Evolutionary conservation across 2,888 invertebrate species (phyloP), one percentile per base, ranked within the genome.

Genomic region (Ectemnius lituratus): DNA sequence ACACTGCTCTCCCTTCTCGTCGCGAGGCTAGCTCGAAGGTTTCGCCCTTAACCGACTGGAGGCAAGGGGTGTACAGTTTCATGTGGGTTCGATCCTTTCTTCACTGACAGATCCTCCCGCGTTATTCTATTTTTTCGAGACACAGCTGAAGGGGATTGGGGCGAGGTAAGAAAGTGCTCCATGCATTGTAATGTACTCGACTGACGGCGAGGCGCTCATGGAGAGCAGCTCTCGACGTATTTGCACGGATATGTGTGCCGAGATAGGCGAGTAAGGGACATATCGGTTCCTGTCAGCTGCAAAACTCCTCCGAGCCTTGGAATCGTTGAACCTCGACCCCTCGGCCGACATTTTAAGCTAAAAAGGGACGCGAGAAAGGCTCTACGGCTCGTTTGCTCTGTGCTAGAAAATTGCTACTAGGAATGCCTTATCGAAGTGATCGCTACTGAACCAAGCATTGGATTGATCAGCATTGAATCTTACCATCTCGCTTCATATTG

Each of bases 401-500:
- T 11, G 37, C 8, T 37, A 37, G 37, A 37, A 6, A 37, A 37
- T 8, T 37, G 37, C 37, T 6, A 37, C 37, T 11, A 37, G 11
- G 37, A 37, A 37, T 11, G 37, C 37, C 37, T 37, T 37, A 6
- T 37, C 37, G 37, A 11, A 6, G 11, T 2, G 11, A 37, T 37
- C 37, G 6, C 37, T 11, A 37, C 37, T 37, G 37, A 37, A 8
- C 37, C 37, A 37, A 11, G 23, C 58, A 49, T 65, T 49, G 58
- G 52, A 59, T 71, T 79, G 76, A 80, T 80, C 76, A 80, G 74
- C 76, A 60, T 73, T 70, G 52, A 70, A 68, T 58, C 73, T 70
- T 91, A 98, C 98, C 98, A 91, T 98, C 97, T 91, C 95, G 94
- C 91, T 97, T 97, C 98, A 98, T 98, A 90, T 97, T 97, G 82